Evolutionary conservation across 2,888 invertebrate genomes (phyloP), one percentile per base, ranked within the genome.

Genomic region (Megaustenia siamemsis): DNA sequence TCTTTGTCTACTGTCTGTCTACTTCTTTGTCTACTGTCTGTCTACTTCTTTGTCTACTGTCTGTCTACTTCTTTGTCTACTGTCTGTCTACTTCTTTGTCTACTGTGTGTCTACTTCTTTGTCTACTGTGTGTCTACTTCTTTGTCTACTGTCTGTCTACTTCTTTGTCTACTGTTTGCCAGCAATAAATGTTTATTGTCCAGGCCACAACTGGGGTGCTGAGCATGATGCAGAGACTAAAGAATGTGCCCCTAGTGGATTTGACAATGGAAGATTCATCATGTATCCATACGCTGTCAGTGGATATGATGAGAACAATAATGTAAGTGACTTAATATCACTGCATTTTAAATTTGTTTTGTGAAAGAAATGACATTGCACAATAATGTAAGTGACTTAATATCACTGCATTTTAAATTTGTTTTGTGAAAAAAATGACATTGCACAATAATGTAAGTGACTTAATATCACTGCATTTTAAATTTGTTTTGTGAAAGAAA

Each of bases 191-290:
- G 21, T n/a, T 43, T 10, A 38, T 15, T 53, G 2, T 78, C n/a
- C 98, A 95, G 99, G 98, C 2, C 99, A 99, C 94, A 99, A 98
- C 95, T 98, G 98, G 98, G 98, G 99, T 85, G 98, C 98, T 6
- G 98, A 98, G 94, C 99, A 99, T 94, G 99, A 99, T 95, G 98
- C 98, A 2, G 98, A 98, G 94, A 97, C 97, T 91, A 96, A 97
- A 4, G 98, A 98, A 95, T 99, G 99, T 94, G 97, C 98, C 89
- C 99, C 99, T 1, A 97, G 97, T 92, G 97, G 98, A 89, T 97
- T 97, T 91, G 97, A 97, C 94, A 81, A 86, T 24, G 99, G 99
- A 63, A 97, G 98, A 85, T 99, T 97, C 94, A 84, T 92, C 87
- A 92, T 92, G 92, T 92, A 91, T 75, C 90, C 92, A 0, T 92